Conservation (phyloP, 2,888 invertebrate species). For the Anagyrus pseudococci region DNA sequence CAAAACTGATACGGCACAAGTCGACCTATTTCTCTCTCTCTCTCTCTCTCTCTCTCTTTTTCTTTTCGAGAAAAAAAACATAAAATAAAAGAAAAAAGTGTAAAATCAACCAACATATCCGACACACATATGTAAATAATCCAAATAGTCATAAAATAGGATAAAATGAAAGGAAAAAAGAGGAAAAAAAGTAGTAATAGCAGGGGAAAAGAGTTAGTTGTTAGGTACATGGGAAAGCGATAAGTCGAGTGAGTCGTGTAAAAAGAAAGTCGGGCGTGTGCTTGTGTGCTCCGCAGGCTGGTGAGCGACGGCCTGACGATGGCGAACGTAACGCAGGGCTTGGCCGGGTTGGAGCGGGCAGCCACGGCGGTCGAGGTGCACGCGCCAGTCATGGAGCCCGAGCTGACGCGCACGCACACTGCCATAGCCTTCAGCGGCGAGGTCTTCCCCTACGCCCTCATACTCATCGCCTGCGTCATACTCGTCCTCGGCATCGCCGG, state of each 20-base stretch:
- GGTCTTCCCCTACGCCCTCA: slow-evolving; percentile 87
- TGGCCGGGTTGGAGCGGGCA: background rate
- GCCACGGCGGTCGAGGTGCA: slow-evolving; percentile 75
- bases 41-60: too few relatives aligned
- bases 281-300: slow-evolving; percentile 58
- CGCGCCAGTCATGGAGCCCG: slow-evolving; percentile 65
- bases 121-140: too few relatives aligned
- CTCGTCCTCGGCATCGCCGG: slow-evolving; percentile 86
- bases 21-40: too few relatives aligned
- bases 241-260: too few relatives aligned
- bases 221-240: too few relatives aligned
- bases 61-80: too few relatives aligned
- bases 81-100: too few relatives aligned
- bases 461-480: slow-evolving; percentile 89
- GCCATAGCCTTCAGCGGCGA: slow-evolving; percentile 69
- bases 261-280: background rate
- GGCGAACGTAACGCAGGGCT: slow-evolving; percentile 71
- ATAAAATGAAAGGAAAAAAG: background rate
- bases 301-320: slow-evolving; percentile 70
- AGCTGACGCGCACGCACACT: slow-evolving; percentile 64
- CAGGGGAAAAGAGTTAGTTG: too few relatives aligned
- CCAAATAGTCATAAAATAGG: background rate
- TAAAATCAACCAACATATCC: too few relatives aligned
- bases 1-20: too few relatives aligned
- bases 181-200: background rate